Percentiles rank a stretch among this genome's conserved stretches.
These are phyloP conservation scores for Watsonalla binaria DNA, from an alignment of 2,888 invertebrate genomes.

Conservation along the genomic window DNA sequence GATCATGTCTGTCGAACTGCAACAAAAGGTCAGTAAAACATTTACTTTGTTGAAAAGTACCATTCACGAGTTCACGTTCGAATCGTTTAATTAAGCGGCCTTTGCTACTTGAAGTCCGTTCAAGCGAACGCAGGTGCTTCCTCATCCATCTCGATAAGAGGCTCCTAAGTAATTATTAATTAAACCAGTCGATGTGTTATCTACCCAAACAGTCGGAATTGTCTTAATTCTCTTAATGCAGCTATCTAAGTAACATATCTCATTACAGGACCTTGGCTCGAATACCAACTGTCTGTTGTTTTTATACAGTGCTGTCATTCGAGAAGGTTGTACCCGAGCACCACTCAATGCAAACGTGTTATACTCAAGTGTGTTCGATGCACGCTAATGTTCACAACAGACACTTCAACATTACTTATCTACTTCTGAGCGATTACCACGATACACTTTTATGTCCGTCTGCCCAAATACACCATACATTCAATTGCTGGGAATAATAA, in stretches of 20 bases:
- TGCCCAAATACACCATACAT: neutral
- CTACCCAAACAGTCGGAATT: slow-evolving; percentile 47
- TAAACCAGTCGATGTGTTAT: slow-evolving; percentile 40
- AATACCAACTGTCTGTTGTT: slow-evolving; percentile 74
- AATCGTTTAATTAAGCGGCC: slow-evolving; percentile 24
- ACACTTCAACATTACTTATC: slow-evolving; percentile 30
- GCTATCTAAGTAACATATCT: slow-evolving; percentile 70
- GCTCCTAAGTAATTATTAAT: slow-evolving; percentile 27
- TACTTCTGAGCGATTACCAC: slow-evolving; percentile 22
- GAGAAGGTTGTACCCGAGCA: slow-evolving; percentile 70
- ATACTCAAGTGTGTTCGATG: slow-evolving; percentile 28
- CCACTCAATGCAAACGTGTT: slow-evolving; percentile 73
- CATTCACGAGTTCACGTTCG: slow-evolving; percentile 13
- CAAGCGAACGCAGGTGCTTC: slow-evolving; percentile 1
- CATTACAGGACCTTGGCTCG: slow-evolving; percentile 74
- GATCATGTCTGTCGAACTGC: slow-evolving; percentile 12
- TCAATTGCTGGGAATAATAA: too few species aligned
- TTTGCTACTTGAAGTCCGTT: slow-evolving; percentile 15
- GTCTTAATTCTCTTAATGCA: slow-evolving; percentile 57
- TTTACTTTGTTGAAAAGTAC: slow-evolving; percentile 8
- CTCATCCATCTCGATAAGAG: slow-evolving; percentile 14
- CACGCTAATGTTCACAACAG: slow-evolving; percentile 37
- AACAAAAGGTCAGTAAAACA: slow-evolving; percentile 17
- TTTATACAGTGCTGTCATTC: slow-evolving; percentile 71
- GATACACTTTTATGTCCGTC: slow-evolving; percentile 28